Evolutionary conservation across 1,140 invertebrate species (phyloP).

Genomic region (Coenobita brevimanus): DNA sequence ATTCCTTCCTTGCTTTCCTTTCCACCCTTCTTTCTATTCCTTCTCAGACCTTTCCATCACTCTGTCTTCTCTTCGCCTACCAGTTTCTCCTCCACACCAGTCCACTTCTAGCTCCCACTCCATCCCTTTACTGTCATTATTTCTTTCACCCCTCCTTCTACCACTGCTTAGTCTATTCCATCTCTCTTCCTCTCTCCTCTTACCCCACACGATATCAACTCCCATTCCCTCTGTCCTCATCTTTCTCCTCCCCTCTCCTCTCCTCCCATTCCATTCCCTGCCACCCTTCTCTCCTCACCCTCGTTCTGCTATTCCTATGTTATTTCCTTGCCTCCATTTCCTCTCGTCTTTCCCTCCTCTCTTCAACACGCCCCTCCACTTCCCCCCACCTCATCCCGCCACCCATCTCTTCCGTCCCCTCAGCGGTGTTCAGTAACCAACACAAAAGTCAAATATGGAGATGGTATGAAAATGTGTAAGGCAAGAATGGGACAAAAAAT

Average conservation of each 20-base stretch:
- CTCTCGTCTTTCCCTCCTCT: neutral
- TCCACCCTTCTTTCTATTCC: too few relatives aligned
- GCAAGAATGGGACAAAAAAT: constrained; percentile 51
- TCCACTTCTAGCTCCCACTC: too few relatives aligned
- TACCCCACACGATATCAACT: neutral
- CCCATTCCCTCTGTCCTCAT: neutral
- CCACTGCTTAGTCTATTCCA: neutral
- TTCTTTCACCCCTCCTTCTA: neutral
- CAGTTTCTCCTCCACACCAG: too few relatives aligned
- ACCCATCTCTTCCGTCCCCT: neutral
- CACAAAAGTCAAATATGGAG: constrained; percentile 57
- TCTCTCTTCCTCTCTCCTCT: neutral
- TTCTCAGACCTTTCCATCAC: too few relatives aligned
- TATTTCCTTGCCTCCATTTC: neutral
- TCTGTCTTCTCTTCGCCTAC: too few relatives aligned
- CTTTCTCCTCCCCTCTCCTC: neutral
- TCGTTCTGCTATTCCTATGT: neutral
- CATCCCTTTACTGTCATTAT: too few relatives aligned
- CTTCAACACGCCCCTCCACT: neutral
- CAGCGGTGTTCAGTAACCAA: neutral
- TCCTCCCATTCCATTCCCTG: neutral
- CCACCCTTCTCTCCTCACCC: neutral
- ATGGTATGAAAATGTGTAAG: constrained; percentile 57
- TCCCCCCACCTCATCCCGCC: neutral
- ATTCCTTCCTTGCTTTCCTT: too few relatives aligned